Conservation (phyloP, 2,113 vertebrate genomes). For the Cyprinus carpio region DNA sequence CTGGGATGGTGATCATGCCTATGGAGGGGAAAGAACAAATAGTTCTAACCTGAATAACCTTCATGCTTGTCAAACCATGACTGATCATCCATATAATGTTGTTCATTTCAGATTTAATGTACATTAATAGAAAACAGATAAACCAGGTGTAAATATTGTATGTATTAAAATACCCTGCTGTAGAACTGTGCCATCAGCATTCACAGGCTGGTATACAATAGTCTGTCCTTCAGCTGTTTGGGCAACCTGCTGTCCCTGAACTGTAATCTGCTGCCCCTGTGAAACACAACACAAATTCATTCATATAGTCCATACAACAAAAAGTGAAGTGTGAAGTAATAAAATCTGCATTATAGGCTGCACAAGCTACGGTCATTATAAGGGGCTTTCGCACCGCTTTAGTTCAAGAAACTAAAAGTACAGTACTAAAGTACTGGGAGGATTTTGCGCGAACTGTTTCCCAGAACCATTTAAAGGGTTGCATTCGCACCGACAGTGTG, state of each 20-base stretch:
- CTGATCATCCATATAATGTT: not conserved
- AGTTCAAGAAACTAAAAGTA: too few relatives aligned
- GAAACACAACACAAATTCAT: not conserved
- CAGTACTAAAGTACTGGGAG: too few relatives aligned
- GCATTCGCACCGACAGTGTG: too few relatives aligned
- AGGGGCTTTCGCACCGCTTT: too few relatives aligned
- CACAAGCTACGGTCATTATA: not conserved
- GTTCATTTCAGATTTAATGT: not conserved
- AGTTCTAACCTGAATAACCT: not conserved
- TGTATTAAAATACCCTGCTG: slow-evolving; percentile 85
- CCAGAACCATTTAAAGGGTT: too few relatives aligned
- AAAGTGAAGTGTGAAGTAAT: not conserved
- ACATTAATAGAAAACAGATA: not conserved
- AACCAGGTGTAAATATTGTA: not conserved
- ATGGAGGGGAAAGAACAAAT: slow-evolving; percentile 68
- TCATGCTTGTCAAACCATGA: not conserved
- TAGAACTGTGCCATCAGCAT: slow-evolving; percentile 94
- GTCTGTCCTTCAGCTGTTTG: slow-evolving; percentile 98
- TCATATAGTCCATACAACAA: not conserved
- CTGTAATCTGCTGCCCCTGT: slow-evolving; percentile 94
- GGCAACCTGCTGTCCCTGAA: slow-evolving; percentile 96
- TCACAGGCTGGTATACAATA: slow-evolving; percentile 98
- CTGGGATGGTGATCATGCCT: slow-evolving; percentile 99
- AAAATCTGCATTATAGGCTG: not conserved
- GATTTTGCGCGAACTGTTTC: too few relatives aligned